Base-by-base conservation (phyloP, 1,140 invertebrate genomes). In the Eumaeus atala region DNA sequence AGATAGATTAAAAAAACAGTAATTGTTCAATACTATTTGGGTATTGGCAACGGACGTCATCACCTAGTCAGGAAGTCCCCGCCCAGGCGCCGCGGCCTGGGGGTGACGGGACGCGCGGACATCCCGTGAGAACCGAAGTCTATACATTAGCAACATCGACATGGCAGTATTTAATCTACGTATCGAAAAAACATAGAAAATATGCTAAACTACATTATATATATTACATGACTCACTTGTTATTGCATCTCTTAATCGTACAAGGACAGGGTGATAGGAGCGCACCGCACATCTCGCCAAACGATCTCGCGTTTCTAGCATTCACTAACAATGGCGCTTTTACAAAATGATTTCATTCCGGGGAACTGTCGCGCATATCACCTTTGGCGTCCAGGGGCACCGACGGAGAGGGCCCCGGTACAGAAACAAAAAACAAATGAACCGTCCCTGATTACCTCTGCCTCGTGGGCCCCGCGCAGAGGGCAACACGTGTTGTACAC, bases 181-280 rank as follows among this genome's bases (percentile, higher is more conserved):
- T 81, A 82, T 85, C 72, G 78, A 82, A 14, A 83, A 80, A 83
- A 75, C 70, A 84, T 79, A 77, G 77, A 82, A 82, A 77, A 81
- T 81, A 77, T 78, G 59, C 73, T 77, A 77, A 67, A 63, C 79
- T 83, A 83, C 74, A 76, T 81, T 83, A 77, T 84, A 81, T 73
- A 84, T 72, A 74, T 75, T 72, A 74, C 59, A 77, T 75, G 77
- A 83, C 63, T 83, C 82, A 82, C 77, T 69, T 72, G 67, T 81
- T 85, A 85, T 85, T 85, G 82, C 80, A 67, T 72, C 61, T 55
- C 71, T 77, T 81, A 79, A 76, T 72, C 59, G 67, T 83, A 75
- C 62, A 66, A 63, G 72, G 58, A 55, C 57, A 59, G 59, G 66
- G 35, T 42, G 50, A 59, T 48, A 57, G 6, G 9, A 16, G 50